These are phyloP conservation scores for Palythoa caribaeorum DNA, from an alignment of 92 coral and sea anemone genomes.

Conservation along the genomic window DNA sequence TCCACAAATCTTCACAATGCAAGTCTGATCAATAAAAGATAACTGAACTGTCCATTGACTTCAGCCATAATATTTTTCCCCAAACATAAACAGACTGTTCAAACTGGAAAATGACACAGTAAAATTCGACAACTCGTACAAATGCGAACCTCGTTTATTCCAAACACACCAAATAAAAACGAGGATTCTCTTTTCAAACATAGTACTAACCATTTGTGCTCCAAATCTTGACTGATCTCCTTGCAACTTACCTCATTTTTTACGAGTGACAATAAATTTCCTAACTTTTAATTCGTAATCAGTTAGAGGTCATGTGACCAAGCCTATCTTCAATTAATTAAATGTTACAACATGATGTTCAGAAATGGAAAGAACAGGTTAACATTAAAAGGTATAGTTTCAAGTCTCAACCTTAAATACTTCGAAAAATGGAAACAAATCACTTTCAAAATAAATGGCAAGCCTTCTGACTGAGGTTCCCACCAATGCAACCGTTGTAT, in stretches of 20 bases:
- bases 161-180: neutral
- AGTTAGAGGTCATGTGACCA: neutral
- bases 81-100: no score
- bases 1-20: no score
- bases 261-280: neutral
- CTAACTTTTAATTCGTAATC: neutral
- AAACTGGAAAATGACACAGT: neutral
- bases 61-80: no score
- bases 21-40: no score
- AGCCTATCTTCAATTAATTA: neutral
- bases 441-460: no score
- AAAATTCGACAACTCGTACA: neutral
- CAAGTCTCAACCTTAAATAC: no score
- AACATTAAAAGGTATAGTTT: no score
- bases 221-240: neutral
- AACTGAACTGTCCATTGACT: no score
- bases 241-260: neutral
- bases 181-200: neutral
- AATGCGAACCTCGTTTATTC: neutral
- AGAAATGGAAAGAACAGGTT: neutral
- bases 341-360: no score
- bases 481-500: no score
- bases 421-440: no score
- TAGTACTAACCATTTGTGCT: constrained; percentile 5
- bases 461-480: no score